Base-by-base conservation (phyloP, 2,797 vertebrate genomes). In the Tenualosa thibaudeaui region DNA sequence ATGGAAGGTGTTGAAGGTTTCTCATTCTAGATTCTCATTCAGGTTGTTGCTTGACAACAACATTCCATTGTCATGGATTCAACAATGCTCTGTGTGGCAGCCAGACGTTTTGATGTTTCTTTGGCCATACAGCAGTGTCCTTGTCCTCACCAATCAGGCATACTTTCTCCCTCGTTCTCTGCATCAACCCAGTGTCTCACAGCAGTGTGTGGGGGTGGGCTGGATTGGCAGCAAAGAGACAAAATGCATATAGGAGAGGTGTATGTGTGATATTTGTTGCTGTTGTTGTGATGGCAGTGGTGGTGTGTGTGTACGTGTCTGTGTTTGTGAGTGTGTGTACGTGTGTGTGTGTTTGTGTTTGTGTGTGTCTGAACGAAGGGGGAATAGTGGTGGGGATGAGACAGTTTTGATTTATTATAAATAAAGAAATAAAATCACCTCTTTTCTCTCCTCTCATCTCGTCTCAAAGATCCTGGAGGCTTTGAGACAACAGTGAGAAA, bases 31-130 rank as follows among this genome's bases (percentile, higher is more conserved):
- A 75, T 75, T 75, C 68, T 40, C 3, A 75, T 75, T 43, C 68
- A 43, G 68, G 31, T 75, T 75, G 68, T 75, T 75, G 68, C 68
- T 75, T 40, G 68, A 75, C 68, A 75, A 75, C 31, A 75, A 75
- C 31, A 75, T 75, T 75, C 68, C 5, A 12, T 75, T 1, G 31
- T 31, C 68, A 15, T 75, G 68, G 62, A 68, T 26, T 26, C 62
- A 68, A 17, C 68, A 75, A 40, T 40, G 31, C 31, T 37, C 37
- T 4, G 10, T 40, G 68, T 37, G 68, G 31, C 13, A 75, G 10
- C 40, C 68, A 6, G 37, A 40, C 17, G 37, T 40, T 0, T 40
- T 17, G 4, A 75, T 75, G 68, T 19, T 40, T 15, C 6, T 5
- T 31, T 75, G 68, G 68, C 12, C 68, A 75, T 15, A 43, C 68